A percentile compares a stretch with the other conserved stretches of the same genome.
Conservation (phyloP, 2,888 invertebrate species). For the Lasioglossum leucozonium region DNA sequence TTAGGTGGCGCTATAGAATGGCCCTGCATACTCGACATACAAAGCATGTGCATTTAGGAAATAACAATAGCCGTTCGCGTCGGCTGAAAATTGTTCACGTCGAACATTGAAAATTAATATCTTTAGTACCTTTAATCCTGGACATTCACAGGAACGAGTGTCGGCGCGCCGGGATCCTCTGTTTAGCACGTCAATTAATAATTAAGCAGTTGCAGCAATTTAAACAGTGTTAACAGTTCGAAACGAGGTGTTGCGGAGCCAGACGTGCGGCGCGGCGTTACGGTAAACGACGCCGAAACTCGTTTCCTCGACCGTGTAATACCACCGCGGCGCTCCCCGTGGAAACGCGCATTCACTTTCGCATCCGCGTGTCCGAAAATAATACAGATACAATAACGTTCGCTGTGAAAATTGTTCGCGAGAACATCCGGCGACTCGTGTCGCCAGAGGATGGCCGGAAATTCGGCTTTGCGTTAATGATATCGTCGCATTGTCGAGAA, state of each 20-base stretch:
- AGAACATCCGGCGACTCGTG: background rate
- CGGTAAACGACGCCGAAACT: conserved; percentile 24
- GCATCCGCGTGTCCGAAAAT: conserved; percentile 43
- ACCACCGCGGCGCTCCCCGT: background rate
- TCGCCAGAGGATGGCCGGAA: background rate
- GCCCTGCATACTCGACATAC: too few relatives aligned
- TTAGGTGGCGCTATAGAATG: too few relatives aligned
- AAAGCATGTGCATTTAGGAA: background rate
- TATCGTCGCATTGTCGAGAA: conserved; percentile 27
- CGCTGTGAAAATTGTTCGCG: conserved; percentile 29
- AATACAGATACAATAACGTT: conserved; percentile 30
- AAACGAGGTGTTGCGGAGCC: conserved; percentile 14
- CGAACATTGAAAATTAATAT: background rate
- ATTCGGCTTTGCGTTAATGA: conserved; percentile 18
- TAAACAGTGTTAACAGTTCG: conserved; percentile 17
- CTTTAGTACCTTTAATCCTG: background rate
- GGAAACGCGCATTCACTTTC: conserved; percentile 36
- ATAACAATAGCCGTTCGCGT: background rate
- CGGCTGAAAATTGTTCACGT: background rate
- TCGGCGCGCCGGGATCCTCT: background rate
- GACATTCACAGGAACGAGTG: background rate
- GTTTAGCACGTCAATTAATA: conserved; percentile 19
- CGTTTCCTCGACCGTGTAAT: conserved; percentile 34
- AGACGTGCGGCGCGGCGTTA: conserved; percentile 2
- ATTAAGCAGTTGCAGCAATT: conserved; percentile 42